Base-by-base conservation (phyloP, 2,113 vertebrate species). In the Taurulus bubalis region DNA sequence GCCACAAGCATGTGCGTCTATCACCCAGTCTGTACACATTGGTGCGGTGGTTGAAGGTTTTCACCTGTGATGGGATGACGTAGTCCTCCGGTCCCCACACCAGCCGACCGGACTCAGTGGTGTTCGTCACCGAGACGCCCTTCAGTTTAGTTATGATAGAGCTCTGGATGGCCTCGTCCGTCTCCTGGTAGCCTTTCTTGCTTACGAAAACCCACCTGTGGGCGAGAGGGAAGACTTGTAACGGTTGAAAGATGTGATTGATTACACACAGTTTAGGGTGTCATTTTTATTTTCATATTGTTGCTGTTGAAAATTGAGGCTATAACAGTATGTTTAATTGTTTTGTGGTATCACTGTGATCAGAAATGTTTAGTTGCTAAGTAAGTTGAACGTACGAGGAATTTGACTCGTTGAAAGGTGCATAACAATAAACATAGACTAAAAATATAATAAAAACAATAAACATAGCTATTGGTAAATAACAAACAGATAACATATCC, bases 71-170 rank as follows among this genome's bases (percentile, higher is more conserved):
- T 51, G 97, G 97, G 73, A 98, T 95, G 82, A 98, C 96, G 0
- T 97, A 99, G 88, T 99, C 98, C 1, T 95, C 97, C 0, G 97
- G 96, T 14, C 97, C 97, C 98, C 97, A 99, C 8, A 99, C 89
- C 62, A 94, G 85, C 73, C 92, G 88, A 6, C 96, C 96, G 0
- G 95, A 94, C 75, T 95, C 95, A 0, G 95, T 92, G 55, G 95
- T 97, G 91, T 98, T 98, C 30, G 96, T 97, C 80, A 96, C 93
- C 2, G 95, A 93, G 38, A 96, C 96, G 0, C 98, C 98, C 69
- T 98, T 99, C 83, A 99, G 93, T 90, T 99, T 99, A 72, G 97
- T 97, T 71, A 97, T 94, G 63, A 98, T 94, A 0, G 97, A 96
- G 72, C 96, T 98, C 93, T 97, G 96, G 58, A 99, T 91, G 32